phyloP scores from a whole-genome alignment of 1,140 invertebrate species.

The Varroa destructor region DNA sequence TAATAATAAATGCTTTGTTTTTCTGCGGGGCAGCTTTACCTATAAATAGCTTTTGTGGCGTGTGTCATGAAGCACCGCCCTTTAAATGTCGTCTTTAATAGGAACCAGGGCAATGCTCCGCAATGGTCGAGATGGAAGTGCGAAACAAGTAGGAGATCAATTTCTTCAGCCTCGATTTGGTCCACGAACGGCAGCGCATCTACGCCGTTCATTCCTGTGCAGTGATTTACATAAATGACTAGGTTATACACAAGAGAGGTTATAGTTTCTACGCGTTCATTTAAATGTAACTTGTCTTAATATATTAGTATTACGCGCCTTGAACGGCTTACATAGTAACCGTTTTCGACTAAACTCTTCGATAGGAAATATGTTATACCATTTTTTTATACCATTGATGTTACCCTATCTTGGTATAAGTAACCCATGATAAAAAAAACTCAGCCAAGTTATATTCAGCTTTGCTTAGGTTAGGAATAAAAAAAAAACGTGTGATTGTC shows the following conservation, averaged over 20 bases:
- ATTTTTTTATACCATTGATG: too few species aligned
- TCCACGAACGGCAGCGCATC: constrained; percentile 96
- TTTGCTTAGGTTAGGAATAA: too few species aligned
- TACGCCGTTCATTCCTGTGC: constrained; percentile 52
- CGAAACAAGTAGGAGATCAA: constrained; percentile 87
- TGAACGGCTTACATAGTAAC: not conserved
- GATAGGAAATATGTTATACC: not conserved
- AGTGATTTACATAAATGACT: not conserved
- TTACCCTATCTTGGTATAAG: too few species aligned
- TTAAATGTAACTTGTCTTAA: not conserved
- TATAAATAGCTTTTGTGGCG: constrained; percentile 97
- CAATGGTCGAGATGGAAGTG: constrained; percentile 99
- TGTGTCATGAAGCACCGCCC: constrained; percentile 99
- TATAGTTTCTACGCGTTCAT: not conserved
- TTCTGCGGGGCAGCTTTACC: constrained; percentile 38
- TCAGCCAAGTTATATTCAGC: too few species aligned
- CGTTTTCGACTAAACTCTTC: not conserved
- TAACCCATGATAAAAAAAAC: too few species aligned
- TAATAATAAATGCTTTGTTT: too few species aligned
- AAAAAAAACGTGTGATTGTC: too few species aligned
- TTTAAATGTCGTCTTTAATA: constrained; percentile 92
- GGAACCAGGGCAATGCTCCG: constrained; percentile 93
- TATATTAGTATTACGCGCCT: not conserved
- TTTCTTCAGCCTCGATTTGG: constrained; percentile 88
- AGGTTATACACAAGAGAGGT: not conserved